A percentile compares a stretch with the other conserved stretches of the same genome.
phyloP scores from a whole-genome alignment of 2,113 vertebrate genomes.

The Martes martes region DNA sequence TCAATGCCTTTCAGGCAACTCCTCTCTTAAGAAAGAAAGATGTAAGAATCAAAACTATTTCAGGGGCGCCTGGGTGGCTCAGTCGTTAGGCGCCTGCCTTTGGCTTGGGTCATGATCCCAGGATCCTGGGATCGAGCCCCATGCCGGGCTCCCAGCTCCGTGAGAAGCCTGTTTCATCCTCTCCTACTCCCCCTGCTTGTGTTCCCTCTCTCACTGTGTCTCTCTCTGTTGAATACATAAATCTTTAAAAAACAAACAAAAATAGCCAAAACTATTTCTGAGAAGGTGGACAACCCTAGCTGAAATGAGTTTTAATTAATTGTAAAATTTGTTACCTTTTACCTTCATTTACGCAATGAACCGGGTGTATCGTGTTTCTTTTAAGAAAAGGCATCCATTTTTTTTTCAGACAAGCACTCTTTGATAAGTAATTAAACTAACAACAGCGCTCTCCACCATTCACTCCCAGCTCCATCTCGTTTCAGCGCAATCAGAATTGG shows the following conservation, averaged over 20 bases:
- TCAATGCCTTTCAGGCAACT: conserved; percentile 17
- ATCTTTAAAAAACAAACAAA: too few species aligned
- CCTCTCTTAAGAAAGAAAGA: neutral
- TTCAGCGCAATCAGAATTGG: neutral
- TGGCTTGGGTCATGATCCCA: too few species aligned
- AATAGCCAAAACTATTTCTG: neutral
- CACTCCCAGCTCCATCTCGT: neutral
- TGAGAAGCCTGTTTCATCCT: too few species aligned
- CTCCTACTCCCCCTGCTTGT: too few species aligned
- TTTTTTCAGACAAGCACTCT: neutral
- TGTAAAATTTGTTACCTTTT: neutral
- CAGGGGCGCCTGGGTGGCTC: neutral
- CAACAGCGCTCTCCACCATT: neutral
- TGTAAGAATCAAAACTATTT: conserved; percentile 16
- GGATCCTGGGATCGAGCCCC: too few species aligned
- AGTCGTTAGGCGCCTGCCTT: too few species aligned
- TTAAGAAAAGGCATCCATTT: neutral
- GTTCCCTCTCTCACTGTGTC: too few species aligned
- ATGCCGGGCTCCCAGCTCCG: too few species aligned
- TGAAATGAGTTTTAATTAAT: neutral
- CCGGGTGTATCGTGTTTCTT: neutral
- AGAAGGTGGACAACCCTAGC: neutral
- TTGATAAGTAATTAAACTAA: conserved; percentile 34
- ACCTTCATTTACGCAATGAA: neutral
- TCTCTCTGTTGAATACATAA: too few species aligned